Evolutionary conservation across 2,888 invertebrate genomes (phyloP).

Genomic region (Cryptophagus acutangulus): DNA sequence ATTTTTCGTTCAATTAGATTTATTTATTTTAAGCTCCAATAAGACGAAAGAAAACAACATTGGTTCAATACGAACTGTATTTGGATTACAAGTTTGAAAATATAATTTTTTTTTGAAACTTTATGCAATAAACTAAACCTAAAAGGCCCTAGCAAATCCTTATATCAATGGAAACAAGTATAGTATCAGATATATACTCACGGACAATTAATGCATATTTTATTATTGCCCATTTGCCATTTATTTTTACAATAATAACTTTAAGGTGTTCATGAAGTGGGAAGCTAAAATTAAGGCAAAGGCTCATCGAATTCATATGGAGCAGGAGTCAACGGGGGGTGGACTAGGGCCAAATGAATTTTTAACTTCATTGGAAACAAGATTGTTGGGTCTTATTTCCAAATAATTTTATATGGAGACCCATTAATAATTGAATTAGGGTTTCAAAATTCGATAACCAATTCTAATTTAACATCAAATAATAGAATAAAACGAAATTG

Average conservation of each 20-base stretch:
- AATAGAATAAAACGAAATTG: background rate
- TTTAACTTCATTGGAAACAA: background rate
- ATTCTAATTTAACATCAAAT: too few species aligned
- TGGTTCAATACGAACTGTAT: too few species aligned
- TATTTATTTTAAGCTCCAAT: too few species aligned
- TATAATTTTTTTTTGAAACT: too few species aligned
- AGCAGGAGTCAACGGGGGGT: background rate
- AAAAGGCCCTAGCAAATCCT: background rate
- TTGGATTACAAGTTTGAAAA: too few species aligned
- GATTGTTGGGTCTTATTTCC: background rate
- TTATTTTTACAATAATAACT: too few species aligned
- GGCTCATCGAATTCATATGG: background rate
- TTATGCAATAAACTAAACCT: constrained; percentile 1
- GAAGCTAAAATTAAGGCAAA: background rate
- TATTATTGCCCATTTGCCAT: too few species aligned
- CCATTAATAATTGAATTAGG: background rate
- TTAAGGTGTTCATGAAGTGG: constrained; percentile 1
- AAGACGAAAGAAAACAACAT: too few species aligned
- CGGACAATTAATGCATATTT: background rate
- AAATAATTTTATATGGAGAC: background rate
- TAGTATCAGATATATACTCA: constrained; percentile 1
- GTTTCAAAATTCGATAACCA: too few species aligned
- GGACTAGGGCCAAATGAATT: constrained; percentile 1
- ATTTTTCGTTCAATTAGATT: too few species aligned
- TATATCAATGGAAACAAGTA: background rate